Percentiles rank a stretch among this genome's conserved stretches.
Evolutionary conservation across 2,797 vertebrate species (phyloP).

Genomic region (Sternotherus odoratus): DNA sequence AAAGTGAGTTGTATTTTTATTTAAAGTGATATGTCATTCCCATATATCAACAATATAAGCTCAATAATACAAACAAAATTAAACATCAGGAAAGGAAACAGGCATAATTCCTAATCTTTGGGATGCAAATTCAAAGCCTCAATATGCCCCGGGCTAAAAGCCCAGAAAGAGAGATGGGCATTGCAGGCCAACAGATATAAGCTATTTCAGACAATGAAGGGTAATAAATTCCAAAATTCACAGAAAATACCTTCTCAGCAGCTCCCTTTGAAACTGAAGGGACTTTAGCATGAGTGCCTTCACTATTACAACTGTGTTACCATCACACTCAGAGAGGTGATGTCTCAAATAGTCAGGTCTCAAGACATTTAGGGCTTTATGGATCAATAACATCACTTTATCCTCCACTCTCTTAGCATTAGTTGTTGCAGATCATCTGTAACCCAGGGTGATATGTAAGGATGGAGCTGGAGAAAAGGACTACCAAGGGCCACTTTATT

Average conservation of each 20-base stretch:
- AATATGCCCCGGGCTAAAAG: background rate
- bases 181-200: background rate
- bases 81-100: background rate
- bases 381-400: background rate
- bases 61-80: background rate
- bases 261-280: background rate
- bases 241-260: background rate
- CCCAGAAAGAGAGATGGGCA: background rate
- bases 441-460: background rate
- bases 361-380: background rate
- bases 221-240: background rate
- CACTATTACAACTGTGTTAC: background rate
- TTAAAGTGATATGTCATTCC: background rate
- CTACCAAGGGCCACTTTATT: background rate
- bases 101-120: background rate
- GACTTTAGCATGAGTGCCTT: background rate
- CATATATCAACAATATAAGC: background rate
- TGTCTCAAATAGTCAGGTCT: background rate
- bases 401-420: background rate
- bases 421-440: background rate
- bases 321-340: background rate
- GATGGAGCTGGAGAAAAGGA: background rate
- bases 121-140: background rate
- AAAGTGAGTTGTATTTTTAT: conserved; percentile 75
- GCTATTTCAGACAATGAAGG: background rate